phyloP scores from a whole-genome alignment of 2,113 vertebrate species.

The Miniopterus natalensis region DNA sequence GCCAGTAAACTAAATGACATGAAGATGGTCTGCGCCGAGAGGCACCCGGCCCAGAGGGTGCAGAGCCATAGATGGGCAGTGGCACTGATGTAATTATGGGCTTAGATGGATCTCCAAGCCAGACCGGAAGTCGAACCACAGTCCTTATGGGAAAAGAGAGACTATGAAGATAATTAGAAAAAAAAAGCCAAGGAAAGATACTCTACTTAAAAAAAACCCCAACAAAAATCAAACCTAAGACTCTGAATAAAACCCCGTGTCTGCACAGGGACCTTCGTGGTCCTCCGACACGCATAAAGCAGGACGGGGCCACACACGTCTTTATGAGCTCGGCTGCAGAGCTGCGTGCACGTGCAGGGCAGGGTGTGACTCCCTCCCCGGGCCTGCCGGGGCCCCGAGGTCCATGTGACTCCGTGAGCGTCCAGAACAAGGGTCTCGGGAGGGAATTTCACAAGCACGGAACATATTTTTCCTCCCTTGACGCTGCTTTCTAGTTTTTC shows the following conservation, averaged over 20 bases:
- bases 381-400: constrained; percentile 34
- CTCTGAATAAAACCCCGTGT: constrained; percentile 50
- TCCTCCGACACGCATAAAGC: constrained; percentile 30
- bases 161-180: constrained; percentile 54
- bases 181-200: constrained; percentile 58
- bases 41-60: constrained; percentile 59
- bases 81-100: constrained; percentile 66
- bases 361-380: background rate
- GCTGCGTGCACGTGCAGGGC: background rate
- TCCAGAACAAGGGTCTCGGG: constrained; percentile 34
- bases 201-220: constrained; percentile 40
- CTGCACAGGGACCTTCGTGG: constrained; percentile 8
- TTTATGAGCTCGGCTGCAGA: constrained; percentile 27
- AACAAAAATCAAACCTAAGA: background rate
- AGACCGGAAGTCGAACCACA: constrained; percentile 57
- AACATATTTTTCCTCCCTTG: constrained; percentile 62
- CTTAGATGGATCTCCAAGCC: constrained; percentile 44
- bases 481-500: constrained; percentile 60
- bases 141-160: constrained; percentile 61
- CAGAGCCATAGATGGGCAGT: constrained; percentile 24
- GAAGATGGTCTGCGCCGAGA: constrained; percentile 31
- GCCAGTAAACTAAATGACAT: constrained; percentile 31
- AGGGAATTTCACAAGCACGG: constrained; percentile 66
- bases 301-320: constrained; percentile 69
- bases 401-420: constrained; percentile 33